Conservation (phyloP, 2,797 vertebrate genomes). For the Enteromius mattozi region DNA sequence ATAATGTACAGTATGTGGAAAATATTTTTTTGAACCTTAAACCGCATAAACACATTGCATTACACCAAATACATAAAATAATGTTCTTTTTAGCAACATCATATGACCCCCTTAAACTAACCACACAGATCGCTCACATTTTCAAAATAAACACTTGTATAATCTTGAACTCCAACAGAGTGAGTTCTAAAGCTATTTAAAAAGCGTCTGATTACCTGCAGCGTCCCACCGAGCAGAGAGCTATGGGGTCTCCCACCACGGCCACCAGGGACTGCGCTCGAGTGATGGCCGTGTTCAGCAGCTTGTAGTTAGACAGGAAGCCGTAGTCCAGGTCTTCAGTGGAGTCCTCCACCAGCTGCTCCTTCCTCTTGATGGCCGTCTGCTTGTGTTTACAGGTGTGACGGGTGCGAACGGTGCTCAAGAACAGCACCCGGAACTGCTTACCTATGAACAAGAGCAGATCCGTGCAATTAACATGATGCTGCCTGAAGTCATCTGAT, state of each 20-base stretch:
- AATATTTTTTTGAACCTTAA: too few species aligned
- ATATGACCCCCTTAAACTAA: not conserved
- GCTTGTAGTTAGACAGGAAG: constrained; percentile 98
- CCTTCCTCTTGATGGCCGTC: constrained; percentile 97
- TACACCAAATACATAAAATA: too few species aligned
- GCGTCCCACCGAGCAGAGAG: constrained; percentile 95
- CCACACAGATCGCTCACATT: not conserved
- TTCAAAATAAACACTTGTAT: not conserved
- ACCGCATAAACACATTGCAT: too few species aligned
- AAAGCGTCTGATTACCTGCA: constrained; percentile 87
- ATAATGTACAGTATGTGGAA: too few species aligned
- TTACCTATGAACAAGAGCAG: constrained; percentile 83
- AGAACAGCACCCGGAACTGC: constrained; percentile 96
- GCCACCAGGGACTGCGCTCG: constrained; percentile 97
- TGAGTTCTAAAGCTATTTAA: not conserved
- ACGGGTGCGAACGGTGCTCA: constrained; percentile 96
- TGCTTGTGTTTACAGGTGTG: constrained; percentile 99
- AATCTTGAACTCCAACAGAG: not conserved
- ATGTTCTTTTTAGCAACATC: too few species aligned
- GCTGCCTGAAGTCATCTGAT: not conserved
- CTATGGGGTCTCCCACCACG: constrained; percentile 97
- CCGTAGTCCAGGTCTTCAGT: constrained; percentile 98
- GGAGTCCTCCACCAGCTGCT: constrained; percentile 96
- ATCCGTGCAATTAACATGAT: not conserved
- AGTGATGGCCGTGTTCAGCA: constrained; percentile 99